These are phyloP conservation scores for Protula sp. DNA, from an alignment of 2,888 invertebrate genomes.

Conservation along the genomic window DNA sequence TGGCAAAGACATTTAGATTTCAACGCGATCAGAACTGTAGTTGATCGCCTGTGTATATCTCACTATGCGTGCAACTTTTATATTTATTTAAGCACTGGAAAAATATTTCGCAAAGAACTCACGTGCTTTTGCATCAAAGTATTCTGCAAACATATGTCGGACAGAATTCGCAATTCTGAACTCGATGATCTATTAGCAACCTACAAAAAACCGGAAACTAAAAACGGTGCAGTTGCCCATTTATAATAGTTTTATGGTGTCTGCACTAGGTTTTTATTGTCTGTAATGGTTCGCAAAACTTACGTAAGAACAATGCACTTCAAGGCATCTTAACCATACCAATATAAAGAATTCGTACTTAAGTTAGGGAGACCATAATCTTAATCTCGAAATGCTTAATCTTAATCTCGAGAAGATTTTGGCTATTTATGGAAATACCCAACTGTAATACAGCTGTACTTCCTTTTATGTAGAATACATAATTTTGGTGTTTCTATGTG, in stretches of 20 bases:
- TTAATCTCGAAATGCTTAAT: too few species aligned
- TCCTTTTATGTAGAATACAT: too few species aligned
- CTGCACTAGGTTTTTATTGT: too few species aligned
- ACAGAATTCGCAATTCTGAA: not conserved
- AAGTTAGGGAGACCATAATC: too few species aligned
- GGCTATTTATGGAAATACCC: too few species aligned
- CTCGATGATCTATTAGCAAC: not conserved
- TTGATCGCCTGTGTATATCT: constrained; percentile 42
- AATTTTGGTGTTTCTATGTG: too few species aligned
- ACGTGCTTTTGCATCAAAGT: constrained; percentile 23
- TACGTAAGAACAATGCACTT: too few species aligned
- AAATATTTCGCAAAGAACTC: constrained; percentile 46
- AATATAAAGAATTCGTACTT: too few species aligned
- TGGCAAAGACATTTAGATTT: constrained; percentile 41
- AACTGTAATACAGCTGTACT: too few species aligned
- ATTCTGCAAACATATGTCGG: constrained; percentile 5
- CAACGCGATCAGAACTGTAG: constrained; percentile 32
- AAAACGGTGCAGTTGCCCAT: not conserved
- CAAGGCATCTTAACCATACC: too few species aligned
- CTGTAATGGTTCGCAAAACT: too few species aligned
- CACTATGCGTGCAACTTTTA: constrained; percentile 49
- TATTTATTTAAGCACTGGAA: constrained; percentile 50
- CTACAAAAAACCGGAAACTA: not conserved
- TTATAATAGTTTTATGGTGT: not conserved
- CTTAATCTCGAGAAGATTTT: too few species aligned